These are phyloP conservation scores for Heliconius ethilla DNA, from an alignment of 2,888 invertebrate species.

Conservation along the genomic window DNA sequence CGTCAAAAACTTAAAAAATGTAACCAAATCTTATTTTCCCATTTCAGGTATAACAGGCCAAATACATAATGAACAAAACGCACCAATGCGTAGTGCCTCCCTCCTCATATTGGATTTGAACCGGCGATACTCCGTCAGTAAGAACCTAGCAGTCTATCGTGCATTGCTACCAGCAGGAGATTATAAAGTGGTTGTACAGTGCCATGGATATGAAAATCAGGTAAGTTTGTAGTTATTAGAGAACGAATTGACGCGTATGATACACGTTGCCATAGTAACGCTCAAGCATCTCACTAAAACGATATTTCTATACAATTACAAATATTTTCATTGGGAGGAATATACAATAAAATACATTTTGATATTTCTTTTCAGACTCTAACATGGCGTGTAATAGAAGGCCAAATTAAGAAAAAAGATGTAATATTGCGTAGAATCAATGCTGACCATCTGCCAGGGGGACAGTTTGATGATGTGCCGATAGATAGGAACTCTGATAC, in stretches of 20 bases:
- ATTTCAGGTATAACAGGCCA: constrained; percentile 85
- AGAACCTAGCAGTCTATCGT: constrained; percentile 87
- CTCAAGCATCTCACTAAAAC: no score
- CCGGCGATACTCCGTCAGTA: constrained; percentile 83
- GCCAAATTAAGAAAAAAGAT: constrained; percentile 62
- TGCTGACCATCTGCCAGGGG: constrained; percentile 61
- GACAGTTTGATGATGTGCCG: constrained; percentile 56
- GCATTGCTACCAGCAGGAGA: constrained; percentile 86
- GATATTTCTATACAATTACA: no score
- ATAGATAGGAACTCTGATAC: constrained; percentile 57
- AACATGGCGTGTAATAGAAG: constrained; percentile 67
- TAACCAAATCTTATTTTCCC: neutral
- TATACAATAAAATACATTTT: no score
- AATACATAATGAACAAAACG: constrained; percentile 84
- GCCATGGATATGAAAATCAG: constrained; percentile 82
- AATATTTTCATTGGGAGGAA: no score
- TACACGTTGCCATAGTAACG: neutral
- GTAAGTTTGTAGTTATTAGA: constrained; percentile 49
- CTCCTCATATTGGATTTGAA: constrained; percentile 84
- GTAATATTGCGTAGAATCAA: constrained; percentile 57
- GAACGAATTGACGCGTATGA: neutral
- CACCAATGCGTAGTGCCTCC: constrained; percentile 86
- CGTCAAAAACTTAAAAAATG: neutral
- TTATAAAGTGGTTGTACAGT: constrained; percentile 84
- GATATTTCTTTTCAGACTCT: constrained; percentile 53